These are phyloP conservation scores for Cabera pusaria DNA, from an alignment of 2,888 invertebrate species.

Conservation along the genomic window DNA sequence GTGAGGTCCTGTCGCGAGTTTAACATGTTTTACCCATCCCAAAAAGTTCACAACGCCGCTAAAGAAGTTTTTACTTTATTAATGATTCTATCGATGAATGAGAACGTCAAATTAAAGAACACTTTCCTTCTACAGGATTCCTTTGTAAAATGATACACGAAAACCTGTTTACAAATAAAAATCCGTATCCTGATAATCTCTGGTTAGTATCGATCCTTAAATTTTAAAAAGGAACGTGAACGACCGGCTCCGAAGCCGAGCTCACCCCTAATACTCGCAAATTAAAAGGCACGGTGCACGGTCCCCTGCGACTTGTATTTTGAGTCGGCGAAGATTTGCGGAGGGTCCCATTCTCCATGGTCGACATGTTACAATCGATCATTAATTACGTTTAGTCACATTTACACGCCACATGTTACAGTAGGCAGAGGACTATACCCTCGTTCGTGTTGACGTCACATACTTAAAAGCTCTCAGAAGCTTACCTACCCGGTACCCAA, in stretches of 20 bases:
- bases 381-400: constrained; percentile 81
- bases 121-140: no score
- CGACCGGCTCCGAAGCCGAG: constrained; percentile 39
- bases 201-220: constrained; percentile 33
- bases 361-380: constrained; percentile 73
- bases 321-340: constrained; percentile 71
- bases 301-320: constrained; percentile 68
- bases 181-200: no score
- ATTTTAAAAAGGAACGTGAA: constrained; percentile 25
- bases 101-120: no score
- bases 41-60: no score
- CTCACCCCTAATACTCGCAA: constrained; percentile 76
- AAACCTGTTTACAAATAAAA: no score
- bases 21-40: no score
- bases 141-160: no score
- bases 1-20: no score
- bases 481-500: constrained; percentile 6
- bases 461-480: constrained; percentile 15
- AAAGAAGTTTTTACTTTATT: no score
- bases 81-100: no score
- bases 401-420: constrained; percentile 78
- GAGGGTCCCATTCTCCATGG: constrained; percentile 65
- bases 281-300: constrained; percentile 80
- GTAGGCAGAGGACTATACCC: constrained; percentile 43
- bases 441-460: constrained; percentile 28